phyloP scores from a whole-genome alignment of 2,888 invertebrate species.

The Nymphalis c-album region DNA sequence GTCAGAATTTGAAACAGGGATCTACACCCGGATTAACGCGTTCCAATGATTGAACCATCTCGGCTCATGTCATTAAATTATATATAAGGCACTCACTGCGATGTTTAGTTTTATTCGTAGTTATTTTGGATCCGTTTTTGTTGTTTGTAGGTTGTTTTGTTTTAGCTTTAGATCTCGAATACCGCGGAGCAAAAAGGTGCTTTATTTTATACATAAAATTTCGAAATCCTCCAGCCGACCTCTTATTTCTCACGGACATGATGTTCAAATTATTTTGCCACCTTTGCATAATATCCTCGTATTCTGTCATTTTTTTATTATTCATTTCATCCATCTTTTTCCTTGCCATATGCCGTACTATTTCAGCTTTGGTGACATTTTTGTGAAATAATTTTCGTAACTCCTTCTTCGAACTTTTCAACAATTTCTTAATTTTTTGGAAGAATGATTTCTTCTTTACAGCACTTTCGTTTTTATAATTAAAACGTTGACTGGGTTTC shows the following conservation, averaged over 20 bases:
- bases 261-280: conserved; percentile 60
- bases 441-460: conserved; percentile 48
- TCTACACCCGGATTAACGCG: too few species aligned
- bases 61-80: too few species aligned
- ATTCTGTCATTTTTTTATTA: conserved; percentile 48
- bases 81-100: conserved; percentile 8
- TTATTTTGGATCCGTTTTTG: conserved; percentile 25
- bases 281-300: conserved; percentile 54
- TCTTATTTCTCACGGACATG: conserved; percentile 45
- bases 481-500: conserved; percentile 18
- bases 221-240: conserved; percentile 45
- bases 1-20: too few species aligned
- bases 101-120: not conserved
- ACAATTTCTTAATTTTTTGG: conserved; percentile 53
- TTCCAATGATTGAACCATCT: too few species aligned
- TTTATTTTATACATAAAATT: conserved; percentile 51
- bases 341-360: conserved; percentile 51
- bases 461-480: conserved; percentile 32
- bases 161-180: conserved; percentile 58
- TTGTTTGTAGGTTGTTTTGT: conserved; percentile 47
- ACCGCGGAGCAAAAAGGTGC: conserved; percentile 59
- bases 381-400: conserved; percentile 49
- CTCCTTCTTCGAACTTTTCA: conserved; percentile 55
- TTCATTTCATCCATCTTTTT: conserved; percentile 51
- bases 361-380: conserved; percentile 52